A percentile compares a stretch with the other conserved stretches of the same genome.
Evolutionary conservation across 1,140 invertebrate species (phyloP).

Genomic region (Bradysia coprophila): DNA sequence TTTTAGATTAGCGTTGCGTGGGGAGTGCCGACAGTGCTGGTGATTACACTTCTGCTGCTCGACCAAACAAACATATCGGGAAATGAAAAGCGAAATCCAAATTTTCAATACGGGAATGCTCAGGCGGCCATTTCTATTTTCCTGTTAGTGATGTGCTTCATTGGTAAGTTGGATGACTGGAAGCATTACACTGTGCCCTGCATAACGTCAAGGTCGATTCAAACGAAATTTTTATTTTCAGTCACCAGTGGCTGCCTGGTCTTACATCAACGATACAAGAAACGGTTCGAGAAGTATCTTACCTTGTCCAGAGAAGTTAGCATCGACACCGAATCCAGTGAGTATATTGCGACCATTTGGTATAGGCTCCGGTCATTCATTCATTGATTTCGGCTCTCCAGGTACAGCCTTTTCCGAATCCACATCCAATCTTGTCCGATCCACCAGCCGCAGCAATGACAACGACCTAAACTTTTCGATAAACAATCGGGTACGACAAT

Average conservation of each 20-base stretch:
- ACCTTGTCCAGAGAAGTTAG: conserved; percentile 21
- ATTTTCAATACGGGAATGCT: conserved; percentile 57
- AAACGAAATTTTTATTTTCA: conserved; percentile 23
- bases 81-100: conserved; percentile 44
- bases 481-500: neutral
- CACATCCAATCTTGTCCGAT: conserved; percentile 16
- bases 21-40: conserved; percentile 37
- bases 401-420: conserved; percentile 15
- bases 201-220: no score
- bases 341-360: neutral
- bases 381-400: conserved; percentile 9
- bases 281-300: conserved; percentile 29
- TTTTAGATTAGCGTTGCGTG: conserved; percentile 49
- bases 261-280: conserved; percentile 49
- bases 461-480: neutral
- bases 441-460: neutral
- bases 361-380: neutral
- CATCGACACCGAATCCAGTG: conserved; percentile 18
- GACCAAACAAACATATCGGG: conserved; percentile 26
- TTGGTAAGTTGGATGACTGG: conserved; percentile 33
- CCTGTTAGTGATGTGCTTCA: conserved; percentile 43
- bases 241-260: conserved; percentile 55
- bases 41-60: conserved; percentile 31
- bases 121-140: conserved; percentile 49
- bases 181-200: no score